Evolutionary conservation across 1,140 invertebrate species (phyloP), one percentile per base, ranked within the genome.

Genomic region (Drosophila serrata): DNA sequence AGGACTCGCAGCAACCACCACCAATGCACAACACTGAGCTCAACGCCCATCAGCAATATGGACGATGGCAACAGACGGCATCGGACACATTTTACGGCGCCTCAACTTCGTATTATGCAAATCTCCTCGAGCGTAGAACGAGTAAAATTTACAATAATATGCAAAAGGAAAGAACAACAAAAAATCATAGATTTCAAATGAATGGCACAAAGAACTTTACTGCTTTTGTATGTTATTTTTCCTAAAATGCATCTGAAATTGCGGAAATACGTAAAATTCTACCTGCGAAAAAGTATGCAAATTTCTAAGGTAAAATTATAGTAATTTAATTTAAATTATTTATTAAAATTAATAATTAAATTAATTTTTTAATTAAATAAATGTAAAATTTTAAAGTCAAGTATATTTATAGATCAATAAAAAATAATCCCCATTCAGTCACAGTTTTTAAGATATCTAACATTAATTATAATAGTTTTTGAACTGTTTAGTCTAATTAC

Each of bases 11-110:
- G 31, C 72, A 63, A 62, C 70, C 59, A 64, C 59, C 60, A 65
- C 59, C 37, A 40, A 55, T 46, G 46, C 46, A 51, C 19, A n/a
- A 45, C 33, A 62, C 42, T 63, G 40, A 37, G 29, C 40, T 31
- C 45, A 69, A 67, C 46, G 37, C 42, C 58, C 63, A 65, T 65
- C 57, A 27, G 63, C 37, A 69, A 68, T 72, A 72, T 59, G 64
- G 33, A 45, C 53, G 67, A 73, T 72, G 69, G 69, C 43, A 73
- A 59, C 69, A 73, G 69, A 73, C 67, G 67, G 67, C 43, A 72
- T 73, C 37, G 69, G 69, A 72, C 69, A 73, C 53, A 72, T 73
- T 73, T 73, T 73, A 73, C 69, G 67, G 65, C 37, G 39, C 43
- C 65, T 53, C 68, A 39, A 69, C 33, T 33, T 22, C 35, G 53